These are phyloP conservation scores for Phataginus tetradactyla DNA, from an alignment of 2,797 vertebrate genomes.

Conservation along the genomic window DNA sequence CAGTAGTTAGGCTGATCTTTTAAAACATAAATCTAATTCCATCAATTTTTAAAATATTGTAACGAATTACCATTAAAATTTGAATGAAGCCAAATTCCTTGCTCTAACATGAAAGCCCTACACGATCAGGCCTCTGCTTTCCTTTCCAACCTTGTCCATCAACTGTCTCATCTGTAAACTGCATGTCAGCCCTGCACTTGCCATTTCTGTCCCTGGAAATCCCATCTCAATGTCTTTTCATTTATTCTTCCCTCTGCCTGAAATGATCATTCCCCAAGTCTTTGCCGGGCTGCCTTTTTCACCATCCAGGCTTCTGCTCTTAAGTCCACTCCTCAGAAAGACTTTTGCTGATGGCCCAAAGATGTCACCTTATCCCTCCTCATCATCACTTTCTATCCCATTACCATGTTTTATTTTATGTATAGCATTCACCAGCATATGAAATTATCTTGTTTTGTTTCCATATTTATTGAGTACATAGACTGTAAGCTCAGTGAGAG, in stretches of 20 bases:
- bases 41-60: background rate
- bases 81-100: background rate
- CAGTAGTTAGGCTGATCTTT: background rate
- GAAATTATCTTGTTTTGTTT: background rate
- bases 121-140: background rate
- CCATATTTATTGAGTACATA: background rate
- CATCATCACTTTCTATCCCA: background rate
- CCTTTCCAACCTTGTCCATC: background rate
- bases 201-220: background rate
- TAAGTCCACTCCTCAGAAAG: background rate
- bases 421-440: background rate
- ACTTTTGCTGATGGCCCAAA: background rate
- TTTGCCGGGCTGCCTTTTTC: background rate
- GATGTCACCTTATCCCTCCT: background rate
- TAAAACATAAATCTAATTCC: background rate
- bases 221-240: background rate
- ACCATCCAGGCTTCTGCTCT: background rate
- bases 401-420: background rate
- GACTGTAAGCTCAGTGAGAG: background rate
- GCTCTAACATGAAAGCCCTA: background rate
- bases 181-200: background rate
- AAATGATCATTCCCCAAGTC: background rate
- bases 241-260: background rate
- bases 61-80: background rate
- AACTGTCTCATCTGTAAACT: background rate